phyloP scores from a whole-genome alignment of 1,140 invertebrate genomes.

The Leguminivora glycinivorella region DNA sequence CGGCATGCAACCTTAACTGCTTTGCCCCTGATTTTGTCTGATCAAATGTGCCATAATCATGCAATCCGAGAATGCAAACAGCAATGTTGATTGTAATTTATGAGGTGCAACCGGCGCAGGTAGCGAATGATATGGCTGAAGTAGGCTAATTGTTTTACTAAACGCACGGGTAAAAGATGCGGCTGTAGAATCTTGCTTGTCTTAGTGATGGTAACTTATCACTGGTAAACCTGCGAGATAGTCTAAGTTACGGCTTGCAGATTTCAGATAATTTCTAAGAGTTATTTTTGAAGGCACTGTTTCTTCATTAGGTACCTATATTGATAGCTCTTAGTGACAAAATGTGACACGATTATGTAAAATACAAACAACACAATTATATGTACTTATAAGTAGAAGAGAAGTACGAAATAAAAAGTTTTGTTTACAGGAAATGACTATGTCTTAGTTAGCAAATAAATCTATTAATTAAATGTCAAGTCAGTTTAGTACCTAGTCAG shows the following conservation, averaged over 20 bases:
- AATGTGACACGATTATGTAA: too few relatives aligned
- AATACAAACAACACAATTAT: too few relatives aligned
- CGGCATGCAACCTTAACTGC: not conserved
- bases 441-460: not conserved
- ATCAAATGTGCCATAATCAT: constrained; percentile 10
- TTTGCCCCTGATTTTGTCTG: not conserved
- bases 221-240: not conserved
- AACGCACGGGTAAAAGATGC: not conserved
- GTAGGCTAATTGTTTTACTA: not conserved
- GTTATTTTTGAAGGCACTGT: too few relatives aligned
- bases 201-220: too few relatives aligned
- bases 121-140: constrained; percentile 8
- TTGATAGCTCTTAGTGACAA: too few relatives aligned
- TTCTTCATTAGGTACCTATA: too few relatives aligned
- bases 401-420: too few relatives aligned
- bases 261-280: too few relatives aligned
- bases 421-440: not conserved
- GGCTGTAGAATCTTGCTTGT: not conserved
- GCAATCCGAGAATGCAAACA: not conserved
- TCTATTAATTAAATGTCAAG: not conserved
- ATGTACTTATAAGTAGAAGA: too few relatives aligned
- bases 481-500: not conserved
- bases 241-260: too few relatives aligned
- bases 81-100: not conserved
- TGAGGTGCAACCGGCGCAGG: not conserved